Conservation (phyloP, 2,888 invertebrate species). For the Zhuqinia jingwanae region DNA sequence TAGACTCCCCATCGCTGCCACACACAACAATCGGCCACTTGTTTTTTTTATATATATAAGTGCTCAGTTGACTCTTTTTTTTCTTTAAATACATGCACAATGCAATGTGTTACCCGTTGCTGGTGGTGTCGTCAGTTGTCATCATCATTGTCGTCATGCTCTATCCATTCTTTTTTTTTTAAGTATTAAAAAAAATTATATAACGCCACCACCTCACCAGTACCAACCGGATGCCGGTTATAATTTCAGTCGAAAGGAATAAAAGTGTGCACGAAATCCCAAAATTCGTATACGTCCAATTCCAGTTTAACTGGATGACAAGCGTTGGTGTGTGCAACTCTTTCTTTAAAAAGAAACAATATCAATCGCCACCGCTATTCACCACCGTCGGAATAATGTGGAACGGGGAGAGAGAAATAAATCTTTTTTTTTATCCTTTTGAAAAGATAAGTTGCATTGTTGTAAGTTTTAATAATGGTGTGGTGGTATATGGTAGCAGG, state of each 20-base stretch:
- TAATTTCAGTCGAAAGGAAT: conserved; percentile 26
- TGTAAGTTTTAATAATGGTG: neutral
- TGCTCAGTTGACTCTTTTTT: conserved; percentile 23
- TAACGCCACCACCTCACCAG: neutral
- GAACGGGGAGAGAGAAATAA: conserved; percentile 25
- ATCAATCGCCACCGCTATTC: neutral
- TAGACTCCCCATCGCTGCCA: conserved; percentile 25
- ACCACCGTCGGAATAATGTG: conserved; percentile 36
- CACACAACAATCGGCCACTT: conserved; percentile 19
- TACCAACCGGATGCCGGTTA: conserved; percentile 50
- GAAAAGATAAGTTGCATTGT: neutral
- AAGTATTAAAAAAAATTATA: conserved; percentile 24
- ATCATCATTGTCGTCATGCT: conserved; percentile 38
- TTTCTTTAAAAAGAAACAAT: neutral
- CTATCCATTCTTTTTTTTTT: no score
- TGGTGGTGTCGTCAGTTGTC: conserved; percentile 30
- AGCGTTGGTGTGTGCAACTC: neutral
- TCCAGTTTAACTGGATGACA: neutral
- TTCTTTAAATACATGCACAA: neutral
- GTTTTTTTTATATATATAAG: conserved; percentile 25
- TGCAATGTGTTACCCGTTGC: neutral
- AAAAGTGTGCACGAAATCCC: conserved; percentile 26
- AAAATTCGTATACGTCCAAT: no score
- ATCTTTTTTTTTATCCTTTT: conserved; percentile 8
- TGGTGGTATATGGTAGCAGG: neutral